Evolutionary conservation across 2,888 invertebrate genomes (phyloP), one percentile per base, ranked within the genome.

Genomic region (Stenichneumon culpator): DNA sequence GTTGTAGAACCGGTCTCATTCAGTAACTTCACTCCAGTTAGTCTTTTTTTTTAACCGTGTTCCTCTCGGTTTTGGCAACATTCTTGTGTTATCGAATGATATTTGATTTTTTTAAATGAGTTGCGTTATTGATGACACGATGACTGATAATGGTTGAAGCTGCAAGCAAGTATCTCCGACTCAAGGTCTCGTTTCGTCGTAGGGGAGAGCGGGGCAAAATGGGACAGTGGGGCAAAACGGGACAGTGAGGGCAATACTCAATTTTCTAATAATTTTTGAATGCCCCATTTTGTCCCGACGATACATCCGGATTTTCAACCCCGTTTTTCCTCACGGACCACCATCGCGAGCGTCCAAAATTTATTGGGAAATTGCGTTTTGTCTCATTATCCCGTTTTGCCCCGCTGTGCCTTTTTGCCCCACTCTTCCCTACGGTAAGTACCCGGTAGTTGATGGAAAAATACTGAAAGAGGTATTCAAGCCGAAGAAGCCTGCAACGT

Each of bases 111-210:
- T 67, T 67, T 39, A 1, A 7, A 67, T 67, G 67, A 67, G 19
- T 67, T 67, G 14, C 11, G 9, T 67, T 19, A 36, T 67, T 14
- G 5, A 22, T 54, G 72, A 72, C 16, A 69, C 25, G 22, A 83
- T 63, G 73, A 69, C 19, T 60, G 69, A 83, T 32, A 63, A 70
- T 75, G 79, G 70, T 74, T 70, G 16, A 79, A 83, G 83, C 74
- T 75, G 73, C 11, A 79, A 83, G 83, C 83, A 65, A 70, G 36
- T 60, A 19, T n/a, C 63, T 22, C 11, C 60, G 44, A 73, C 22
- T 47, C 39, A 1, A 63, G 44, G 54, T 52, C 36, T 50, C n/a
- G 44, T 73, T 68, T 80, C 57, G 68, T 79, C 74, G 50, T 65
- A n/a, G n/a, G n/a, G n/a, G n/a, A n/a, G n/a, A n/a, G n/a, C n/a